Evolutionary conservation across 2,797 vertebrate species (phyloP), one percentile per base, ranked within the genome.

Genomic region (Adrianichthys oophorus): DNA sequence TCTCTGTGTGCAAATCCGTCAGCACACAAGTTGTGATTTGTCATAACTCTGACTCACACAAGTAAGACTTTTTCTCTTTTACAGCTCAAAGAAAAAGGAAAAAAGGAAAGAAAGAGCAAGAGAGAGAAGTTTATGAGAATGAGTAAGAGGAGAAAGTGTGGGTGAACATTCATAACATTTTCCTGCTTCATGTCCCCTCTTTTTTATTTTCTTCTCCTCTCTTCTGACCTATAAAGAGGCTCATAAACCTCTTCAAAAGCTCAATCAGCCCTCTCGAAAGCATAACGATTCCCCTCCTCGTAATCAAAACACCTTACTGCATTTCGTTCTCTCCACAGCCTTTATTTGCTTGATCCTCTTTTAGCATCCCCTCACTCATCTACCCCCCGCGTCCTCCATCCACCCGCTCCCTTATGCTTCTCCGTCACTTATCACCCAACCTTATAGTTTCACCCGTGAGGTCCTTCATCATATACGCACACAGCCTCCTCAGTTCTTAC

Each of bases 271-370:
- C 62, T 70, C 62, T 70, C 67, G 52, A 46, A 76, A 70, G 85
- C 89, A 85, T 83, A 7, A 89, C 77, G 76, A 76, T 89, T 57
- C 87, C 89, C 70, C 87, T 79, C 59, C 56, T 78, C 61, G 79
- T 62, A 84, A 90, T 84, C 68, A 76, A 73, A 83, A 60, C 63
- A 65, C 69, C 58, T 76, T 56, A 57, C 82, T 87, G 56, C 58
- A 65, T 65, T 70, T 41, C 56, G 65, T 52, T 45, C 74, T 58
- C 17, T 53, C 54, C 26, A 45, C 21, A 50, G 54, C 52, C 41
- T n/a, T 63, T 68, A 37, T 37, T 37, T 32, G 29, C 29, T 32
- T 32, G 29, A 32, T 65, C 50, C 62, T 66, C 54, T 46, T 51
- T 62, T 32, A 41, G 55, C 57, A 57, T 58, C 55, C 49, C 72